Base-by-base conservation (phyloP, 2,888 invertebrate genomes). In the Coenonympha glycerion region DNA sequence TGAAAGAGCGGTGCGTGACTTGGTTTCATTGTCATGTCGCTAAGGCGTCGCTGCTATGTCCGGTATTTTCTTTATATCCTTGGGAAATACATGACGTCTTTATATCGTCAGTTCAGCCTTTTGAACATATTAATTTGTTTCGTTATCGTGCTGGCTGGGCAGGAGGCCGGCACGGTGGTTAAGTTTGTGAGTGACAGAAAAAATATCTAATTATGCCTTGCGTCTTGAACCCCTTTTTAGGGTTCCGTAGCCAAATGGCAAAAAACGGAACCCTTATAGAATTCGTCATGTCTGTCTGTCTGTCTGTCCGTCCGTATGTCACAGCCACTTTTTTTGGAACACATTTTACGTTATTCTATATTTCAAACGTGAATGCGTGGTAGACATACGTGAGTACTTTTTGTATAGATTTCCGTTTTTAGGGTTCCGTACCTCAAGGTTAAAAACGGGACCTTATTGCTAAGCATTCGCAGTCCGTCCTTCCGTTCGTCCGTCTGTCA, bases 1-100 rank as follows among this genome's bases (percentile, higher is more conserved):
- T 47, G 52, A 51, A 54, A 50, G 55, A 58, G 51, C 57, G 61
- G 52, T 62, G 62, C 65, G 63, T 66, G 62, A 65, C 64, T 59
- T 37, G 53, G 49, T 55, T 59, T 57, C 57, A 61, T 67, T 65
- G 62, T 68, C 49, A 53, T 57, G 60, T 60, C 54, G 63, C 54
- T 51, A 53, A 60, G 56, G 59, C 60, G 60, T 60, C 56, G 52
- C 59, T 60, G 55, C 57, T 50, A 49, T 58, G 59, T 60, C 63
- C 60, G 56, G 60, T 59, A 58, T 64, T 63, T 65, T 60, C 57
- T 60, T 59, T 56, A 57, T 58, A 52, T 61, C 54, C 56, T 50
- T 55, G 54, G 57, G 51, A 57, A 59, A 28, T 49, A 45, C 56
- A 52, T 47, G 40, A 59, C 48, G 52, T 58, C 51, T 52, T 60